A percentile compares a stretch with the other conserved stretches of the same genome.
phyloP scores from a whole-genome alignment of 2,113 vertebrate genomes.

The Passer domesticus region DNA sequence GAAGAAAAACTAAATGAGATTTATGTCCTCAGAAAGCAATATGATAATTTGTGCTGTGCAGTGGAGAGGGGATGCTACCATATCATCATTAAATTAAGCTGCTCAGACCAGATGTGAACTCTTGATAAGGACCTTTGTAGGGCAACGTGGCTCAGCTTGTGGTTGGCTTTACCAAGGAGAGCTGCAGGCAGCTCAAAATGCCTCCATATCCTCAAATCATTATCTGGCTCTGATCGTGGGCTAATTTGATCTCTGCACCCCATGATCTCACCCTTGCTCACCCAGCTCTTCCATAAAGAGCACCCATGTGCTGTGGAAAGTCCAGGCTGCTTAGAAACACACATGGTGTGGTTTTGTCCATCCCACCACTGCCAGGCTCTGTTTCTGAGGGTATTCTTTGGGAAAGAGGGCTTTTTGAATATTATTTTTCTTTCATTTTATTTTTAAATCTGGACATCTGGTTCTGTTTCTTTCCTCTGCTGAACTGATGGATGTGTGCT shows the following conservation, averaged over 20 bases:
- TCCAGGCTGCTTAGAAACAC: not conserved
- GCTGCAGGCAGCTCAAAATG: not conserved
- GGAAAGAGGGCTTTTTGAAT: not conserved
- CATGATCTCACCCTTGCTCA: not conserved
- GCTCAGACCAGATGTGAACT: constrained; percentile 52
- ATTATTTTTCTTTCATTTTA: not conserved
- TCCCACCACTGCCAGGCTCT: not conserved
- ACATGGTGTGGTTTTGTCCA: not conserved
- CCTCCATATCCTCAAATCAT: not conserved
- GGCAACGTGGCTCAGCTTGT: not conserved
- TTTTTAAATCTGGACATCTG: not conserved
- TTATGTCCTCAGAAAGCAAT: constrained; percentile 45
- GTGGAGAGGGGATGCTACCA: constrained; percentile 25
- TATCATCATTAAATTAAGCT: constrained; percentile 64
- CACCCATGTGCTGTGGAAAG: not conserved
- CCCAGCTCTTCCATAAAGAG: not conserved
- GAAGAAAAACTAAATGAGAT: constrained; percentile 44
- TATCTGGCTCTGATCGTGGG: not conserved
- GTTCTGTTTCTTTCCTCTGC: not conserved
- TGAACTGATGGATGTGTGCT: not conserved
- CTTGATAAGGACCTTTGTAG: constrained; percentile 47
- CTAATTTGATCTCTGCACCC: constrained; percentile 18
- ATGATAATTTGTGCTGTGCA: constrained; percentile 55
- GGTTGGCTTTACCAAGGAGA: not conserved
- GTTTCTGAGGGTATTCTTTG: rapidly evolving